Conservation (phyloP, 2,113 vertebrate species). For the Scopus umbretta region DNA sequence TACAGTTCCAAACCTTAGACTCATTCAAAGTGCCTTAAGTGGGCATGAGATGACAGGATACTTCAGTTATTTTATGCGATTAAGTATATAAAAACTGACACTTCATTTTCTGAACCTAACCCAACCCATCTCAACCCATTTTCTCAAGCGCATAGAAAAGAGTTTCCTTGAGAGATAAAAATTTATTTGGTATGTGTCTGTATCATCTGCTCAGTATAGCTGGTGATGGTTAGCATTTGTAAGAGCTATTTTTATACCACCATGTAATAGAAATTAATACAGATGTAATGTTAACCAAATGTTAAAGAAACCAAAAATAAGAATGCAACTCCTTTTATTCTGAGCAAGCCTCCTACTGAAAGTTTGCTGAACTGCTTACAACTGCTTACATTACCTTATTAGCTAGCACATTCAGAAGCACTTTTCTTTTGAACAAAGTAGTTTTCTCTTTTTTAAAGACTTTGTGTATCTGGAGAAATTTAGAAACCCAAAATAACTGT, state of each 20-base stretch:
- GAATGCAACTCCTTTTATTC: not conserved
- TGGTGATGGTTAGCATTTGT: not conserved
- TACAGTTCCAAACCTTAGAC: not conserved
- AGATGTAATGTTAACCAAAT: not conserved
- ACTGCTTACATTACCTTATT: not conserved
- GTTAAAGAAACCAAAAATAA: not conserved
- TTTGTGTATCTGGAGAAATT: not conserved
- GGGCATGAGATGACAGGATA: not conserved
- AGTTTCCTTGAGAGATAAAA: not conserved
- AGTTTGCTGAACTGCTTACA: not conserved
- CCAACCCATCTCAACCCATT: not conserved
- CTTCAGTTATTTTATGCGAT: not conserved
- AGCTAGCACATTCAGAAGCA: not conserved
- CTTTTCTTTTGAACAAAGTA: not conserved
- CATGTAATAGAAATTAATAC: not conserved
- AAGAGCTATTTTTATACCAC: not conserved
- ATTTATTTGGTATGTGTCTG: not conserved
- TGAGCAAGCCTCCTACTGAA: not conserved
- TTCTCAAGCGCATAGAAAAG: not conserved
- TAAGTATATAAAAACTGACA: not conserved
- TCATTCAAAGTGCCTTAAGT: not conserved
- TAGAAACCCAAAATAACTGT: not conserved
- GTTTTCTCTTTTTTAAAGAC: not conserved
- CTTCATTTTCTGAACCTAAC: not conserved
- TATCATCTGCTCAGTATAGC: not conserved